A percentile compares a stretch with the other conserved stretches of the same genome.
These are phyloP conservation scores for Agrotis clavis DNA, from an alignment of 2,888 invertebrate species.

Conservation along the genomic window DNA sequence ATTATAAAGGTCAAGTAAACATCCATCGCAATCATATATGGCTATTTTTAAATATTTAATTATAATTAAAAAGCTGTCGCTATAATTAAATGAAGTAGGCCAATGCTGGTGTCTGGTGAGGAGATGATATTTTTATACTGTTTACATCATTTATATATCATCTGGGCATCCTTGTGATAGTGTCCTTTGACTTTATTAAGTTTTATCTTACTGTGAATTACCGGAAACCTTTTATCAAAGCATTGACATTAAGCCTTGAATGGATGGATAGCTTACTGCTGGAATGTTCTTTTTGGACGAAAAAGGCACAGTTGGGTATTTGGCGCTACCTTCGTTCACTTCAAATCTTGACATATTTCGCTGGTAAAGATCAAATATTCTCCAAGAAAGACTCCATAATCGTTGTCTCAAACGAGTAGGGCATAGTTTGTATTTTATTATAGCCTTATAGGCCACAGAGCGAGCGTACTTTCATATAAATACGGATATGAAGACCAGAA, in stretches of 20 bases:
- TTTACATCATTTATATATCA: conserved; percentile 46
- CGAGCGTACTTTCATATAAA: background rate
- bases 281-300: background rate
- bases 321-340: background rate
- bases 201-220: conserved; percentile 16
- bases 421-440: too few species aligned
- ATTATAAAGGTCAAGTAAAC: too few species aligned
- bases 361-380: background rate
- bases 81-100: conserved; percentile 34
- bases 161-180: conserved; percentile 49
- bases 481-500: conserved; percentile 23
- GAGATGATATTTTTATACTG: conserved; percentile 48
- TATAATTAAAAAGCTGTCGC: conserved; percentile 20
- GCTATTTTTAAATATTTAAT: too few species aligned
- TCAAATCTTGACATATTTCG: background rate
- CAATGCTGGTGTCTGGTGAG: conserved; percentile 40
- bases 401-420: background rate
- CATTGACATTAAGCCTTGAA: background rate
- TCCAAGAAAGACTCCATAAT: background rate
- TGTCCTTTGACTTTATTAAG: conserved; percentile 45
- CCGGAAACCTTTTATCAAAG: conserved; percentile 6
- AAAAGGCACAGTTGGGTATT: background rate
- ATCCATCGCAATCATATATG: too few species aligned
- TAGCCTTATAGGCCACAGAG: too few species aligned
- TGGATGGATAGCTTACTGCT: background rate